Evolutionary conservation across 2,797 vertebrate genomes (phyloP).

Genomic region (Antrozous pallidus): DNA sequence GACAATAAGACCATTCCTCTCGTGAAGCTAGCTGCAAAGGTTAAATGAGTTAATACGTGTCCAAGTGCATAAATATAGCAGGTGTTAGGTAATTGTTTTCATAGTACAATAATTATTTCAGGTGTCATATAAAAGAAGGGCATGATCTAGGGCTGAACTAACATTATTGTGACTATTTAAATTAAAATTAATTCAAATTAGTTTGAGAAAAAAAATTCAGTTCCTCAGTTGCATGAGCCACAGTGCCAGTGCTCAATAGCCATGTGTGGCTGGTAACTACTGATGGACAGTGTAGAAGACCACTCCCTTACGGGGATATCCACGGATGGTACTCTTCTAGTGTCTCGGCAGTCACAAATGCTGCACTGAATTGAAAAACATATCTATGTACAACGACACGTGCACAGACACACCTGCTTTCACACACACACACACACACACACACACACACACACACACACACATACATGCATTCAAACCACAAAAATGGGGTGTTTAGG

Average conservation of each 20-base stretch:
- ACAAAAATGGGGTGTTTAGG: not conserved
- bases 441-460: not conserved
- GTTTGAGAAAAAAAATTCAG: not conserved
- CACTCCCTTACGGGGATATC: not conserved
- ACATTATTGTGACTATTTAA: not conserved
- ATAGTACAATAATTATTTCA: conserved; percentile 3
- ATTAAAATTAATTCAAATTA: conserved; percentile 34
- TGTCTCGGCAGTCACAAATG: not conserved
- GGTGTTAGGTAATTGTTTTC: not conserved
- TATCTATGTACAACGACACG: not conserved
- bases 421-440: not conserved
- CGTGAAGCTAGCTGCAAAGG: not conserved
- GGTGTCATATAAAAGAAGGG: not conserved
- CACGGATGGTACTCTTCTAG: not conserved
- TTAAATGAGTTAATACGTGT: not conserved
- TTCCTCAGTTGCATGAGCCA: not conserved
- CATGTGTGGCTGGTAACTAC: not conserved
- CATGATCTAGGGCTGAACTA: not conserved
- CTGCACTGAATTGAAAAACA: not conserved
- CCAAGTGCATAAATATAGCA: not conserved
- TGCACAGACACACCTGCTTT: not conserved
- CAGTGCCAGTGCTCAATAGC: not conserved
- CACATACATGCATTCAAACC: not conserved
- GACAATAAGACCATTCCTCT: not conserved
- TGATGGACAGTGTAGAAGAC: not conserved